Percentiles rank a stretch among this genome's conserved stretches.
phyloP scores from a whole-genome alignment of 2,888 invertebrate species.

The Calameuta pallipes region DNA sequence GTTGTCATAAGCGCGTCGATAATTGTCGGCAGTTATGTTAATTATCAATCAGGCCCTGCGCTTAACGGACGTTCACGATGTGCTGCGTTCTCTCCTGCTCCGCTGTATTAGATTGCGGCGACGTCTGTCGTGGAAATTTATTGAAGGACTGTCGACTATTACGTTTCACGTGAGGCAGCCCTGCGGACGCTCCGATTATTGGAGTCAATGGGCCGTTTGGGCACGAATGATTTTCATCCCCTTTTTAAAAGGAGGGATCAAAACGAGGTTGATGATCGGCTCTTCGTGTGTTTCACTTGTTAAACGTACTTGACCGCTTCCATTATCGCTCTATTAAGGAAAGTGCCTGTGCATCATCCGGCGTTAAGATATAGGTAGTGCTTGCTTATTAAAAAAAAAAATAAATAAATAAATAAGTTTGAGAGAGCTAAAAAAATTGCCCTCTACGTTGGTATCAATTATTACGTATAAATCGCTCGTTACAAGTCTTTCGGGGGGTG shows the following conservation, averaged over 20 bases:
- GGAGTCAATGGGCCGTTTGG: not conserved
- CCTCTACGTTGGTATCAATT: not conserved
- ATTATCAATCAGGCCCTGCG: conserved; percentile 53
- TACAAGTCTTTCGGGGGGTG: not conserved
- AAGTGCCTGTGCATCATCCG: conserved; percentile 10
- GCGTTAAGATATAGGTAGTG: not conserved
- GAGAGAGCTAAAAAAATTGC: not conserved
- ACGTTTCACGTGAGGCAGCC: not conserved
- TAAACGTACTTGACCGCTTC: not conserved
- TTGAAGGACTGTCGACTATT: not conserved
- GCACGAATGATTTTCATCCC: not conserved
- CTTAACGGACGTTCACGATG: not conserved
- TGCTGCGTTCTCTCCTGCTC: not conserved
- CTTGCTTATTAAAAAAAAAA: too few species aligned
- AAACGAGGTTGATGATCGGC: not conserved
- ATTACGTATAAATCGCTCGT: not conserved
- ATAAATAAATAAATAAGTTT: not conserved
- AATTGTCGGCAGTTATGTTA: conserved; percentile 62
- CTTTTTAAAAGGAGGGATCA: not conserved
- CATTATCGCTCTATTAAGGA: not conserved
- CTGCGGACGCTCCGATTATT: not conserved
- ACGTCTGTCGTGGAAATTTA: conserved; percentile 53
- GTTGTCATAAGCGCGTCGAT: conserved; percentile 49
- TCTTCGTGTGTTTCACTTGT: not conserved
- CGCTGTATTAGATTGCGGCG: not conserved